phyloP scores from a whole-genome alignment of 2,113 vertebrate species.

The Labeo rohita region DNA sequence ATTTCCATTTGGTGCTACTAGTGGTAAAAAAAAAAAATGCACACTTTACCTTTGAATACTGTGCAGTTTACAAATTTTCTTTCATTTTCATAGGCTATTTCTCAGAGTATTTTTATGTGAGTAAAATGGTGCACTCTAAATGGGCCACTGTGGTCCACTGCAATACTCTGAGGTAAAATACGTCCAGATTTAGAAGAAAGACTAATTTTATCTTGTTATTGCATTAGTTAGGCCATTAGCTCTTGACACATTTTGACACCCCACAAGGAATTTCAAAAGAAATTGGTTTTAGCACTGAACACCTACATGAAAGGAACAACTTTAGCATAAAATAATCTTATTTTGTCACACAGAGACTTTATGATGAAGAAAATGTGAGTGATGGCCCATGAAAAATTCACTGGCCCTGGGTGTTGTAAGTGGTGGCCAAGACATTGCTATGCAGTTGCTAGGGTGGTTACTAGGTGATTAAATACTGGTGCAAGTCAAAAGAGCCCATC shows the following conservation, averaged over 20 bases:
- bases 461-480: background rate
- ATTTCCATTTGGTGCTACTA: background rate
- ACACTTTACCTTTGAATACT: background rate
- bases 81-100: background rate
- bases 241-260: constrained; percentile 44
- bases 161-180: constrained; percentile 24
- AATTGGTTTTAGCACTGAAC: constrained; percentile 12
- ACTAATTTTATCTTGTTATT: constrained; percentile 42
- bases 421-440: background rate
- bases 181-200: constrained; percentile 27
- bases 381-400: background rate
- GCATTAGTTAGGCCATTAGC: constrained; percentile 24
- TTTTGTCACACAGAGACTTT: background rate
- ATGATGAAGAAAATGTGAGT: constrained; percentile 8
- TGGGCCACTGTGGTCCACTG: constrained; percentile 18
- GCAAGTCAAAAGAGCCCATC: background rate
- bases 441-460: background rate
- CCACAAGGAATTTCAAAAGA: background rate
- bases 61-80: background rate
- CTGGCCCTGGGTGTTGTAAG: background rate
- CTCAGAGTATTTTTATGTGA: background rate
- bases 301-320: background rate
- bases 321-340: background rate
- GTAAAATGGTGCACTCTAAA: background rate
- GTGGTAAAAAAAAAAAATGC: too few species aligned